These are phyloP conservation scores for Neodiprion lecontei DNA, from an alignment of 1,140 invertebrate species.

Conservation along the genomic window DNA sequence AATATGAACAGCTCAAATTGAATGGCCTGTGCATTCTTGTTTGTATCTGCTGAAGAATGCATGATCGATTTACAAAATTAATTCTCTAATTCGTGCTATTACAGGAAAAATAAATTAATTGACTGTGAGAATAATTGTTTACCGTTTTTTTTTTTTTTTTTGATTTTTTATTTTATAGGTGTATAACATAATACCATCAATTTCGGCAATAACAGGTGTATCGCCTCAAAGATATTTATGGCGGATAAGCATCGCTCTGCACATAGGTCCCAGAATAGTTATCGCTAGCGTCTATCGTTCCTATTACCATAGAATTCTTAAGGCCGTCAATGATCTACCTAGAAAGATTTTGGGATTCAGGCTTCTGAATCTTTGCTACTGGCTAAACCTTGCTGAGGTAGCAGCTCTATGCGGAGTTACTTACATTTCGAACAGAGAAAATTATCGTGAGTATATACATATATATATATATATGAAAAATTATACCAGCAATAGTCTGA, in stretches of 20 bases:
- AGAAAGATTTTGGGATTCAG: constrained; percentile 57
- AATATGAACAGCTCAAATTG: no score
- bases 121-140: not conserved
- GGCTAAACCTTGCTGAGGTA: constrained; percentile 85
- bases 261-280: constrained; percentile 85
- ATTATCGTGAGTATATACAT: constrained; percentile 82
- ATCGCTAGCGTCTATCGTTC: constrained; percentile 85
- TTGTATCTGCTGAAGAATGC: not conserved
- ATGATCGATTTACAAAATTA: not conserved
- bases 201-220: constrained; percentile 90
- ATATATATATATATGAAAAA: constrained; percentile 15
- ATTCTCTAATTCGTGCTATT: not conserved
- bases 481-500: not conserved
- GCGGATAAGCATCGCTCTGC: constrained; percentile 88
- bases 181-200: constrained; percentile 90
- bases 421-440: constrained; percentile 92
- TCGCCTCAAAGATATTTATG: constrained; percentile 92
- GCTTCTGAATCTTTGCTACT: constrained; percentile 80
- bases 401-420: constrained; percentile 85
- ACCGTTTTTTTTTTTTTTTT: constrained; percentile 18
- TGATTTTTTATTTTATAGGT: constrained; percentile 67
- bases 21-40: not conserved
- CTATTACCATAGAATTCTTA: constrained; percentile 77
- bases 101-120: not conserved
- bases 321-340: constrained; percentile 63